These are phyloP conservation scores for Protophormia terraenovae DNA, from an alignment of 2,888 invertebrate species.

Conservation along the genomic window DNA sequence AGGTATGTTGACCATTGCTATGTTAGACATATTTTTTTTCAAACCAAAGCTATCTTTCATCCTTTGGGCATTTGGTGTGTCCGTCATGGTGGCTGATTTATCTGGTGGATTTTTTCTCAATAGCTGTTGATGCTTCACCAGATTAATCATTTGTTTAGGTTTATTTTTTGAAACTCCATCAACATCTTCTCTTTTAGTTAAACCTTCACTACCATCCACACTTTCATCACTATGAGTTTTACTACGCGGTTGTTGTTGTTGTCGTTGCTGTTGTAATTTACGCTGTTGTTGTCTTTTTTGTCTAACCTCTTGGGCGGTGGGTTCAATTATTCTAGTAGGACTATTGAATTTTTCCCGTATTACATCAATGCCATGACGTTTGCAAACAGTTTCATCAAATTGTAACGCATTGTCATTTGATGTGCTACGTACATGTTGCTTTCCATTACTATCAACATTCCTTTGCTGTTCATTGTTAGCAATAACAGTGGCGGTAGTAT, in stretches of 20 bases:
- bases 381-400: slow-evolving; percentile 73
- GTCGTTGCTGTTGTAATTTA: slow-evolving; percentile 36
- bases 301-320: slow-evolving; percentile 67
- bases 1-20: not conserved
- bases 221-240: slow-evolving; percentile 1
- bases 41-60: slow-evolving; percentile 47
- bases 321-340: slow-evolving; percentile 74
- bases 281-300: slow-evolving; percentile 69
- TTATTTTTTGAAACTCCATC: slow-evolving; percentile 15
- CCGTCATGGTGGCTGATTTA: slow-evolving; percentile 45
- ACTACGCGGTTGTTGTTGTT: slow-evolving; percentile 53
- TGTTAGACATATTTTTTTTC: no score
- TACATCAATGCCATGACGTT: slow-evolving; percentile 76
- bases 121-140: slow-evolving; percentile 48
- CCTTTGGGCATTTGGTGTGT: slow-evolving; percentile 57
- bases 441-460: slow-evolving; percentile 13
- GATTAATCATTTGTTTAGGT: slow-evolving; percentile 58
- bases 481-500: not conserved
- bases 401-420: slow-evolving; percentile 73
- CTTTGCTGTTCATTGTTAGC: not conserved
- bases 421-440: slow-evolving; percentile 70
- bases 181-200: not conserved
- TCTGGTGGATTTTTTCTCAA: slow-evolving; percentile 42
- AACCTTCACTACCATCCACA: not conserved
- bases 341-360: slow-evolving; percentile 79